A percentile compares a stretch with the other conserved stretches of the same genome.
phyloP scores from a whole-genome alignment of 1,140 invertebrate species.

The Hycleus phaleratus region DNA sequence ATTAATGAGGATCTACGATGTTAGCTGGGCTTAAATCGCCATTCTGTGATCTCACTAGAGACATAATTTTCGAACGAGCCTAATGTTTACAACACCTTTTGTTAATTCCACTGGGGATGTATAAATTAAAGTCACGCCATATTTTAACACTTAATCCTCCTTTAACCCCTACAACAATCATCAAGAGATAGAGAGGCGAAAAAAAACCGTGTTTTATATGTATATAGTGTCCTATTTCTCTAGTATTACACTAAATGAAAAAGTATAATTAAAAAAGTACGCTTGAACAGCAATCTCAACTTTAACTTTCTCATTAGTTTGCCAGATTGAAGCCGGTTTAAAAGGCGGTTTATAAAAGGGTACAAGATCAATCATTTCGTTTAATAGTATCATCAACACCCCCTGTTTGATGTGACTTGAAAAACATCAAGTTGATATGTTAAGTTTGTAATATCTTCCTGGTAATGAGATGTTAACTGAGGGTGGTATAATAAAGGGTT shows the following conservation, averaged over 20 bases:
- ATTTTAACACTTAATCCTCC: neutral
- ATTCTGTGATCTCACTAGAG: no score
- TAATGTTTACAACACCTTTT: conserved; percentile 1
- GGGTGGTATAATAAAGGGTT: no score
- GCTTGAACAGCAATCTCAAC: neutral
- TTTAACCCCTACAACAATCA: no score
- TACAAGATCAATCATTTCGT: conserved; percentile 5
- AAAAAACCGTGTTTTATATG: no score
- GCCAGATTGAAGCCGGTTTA: neutral
- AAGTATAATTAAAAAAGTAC: conserved; percentile 6
- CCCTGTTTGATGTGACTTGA: conserved; percentile 3
- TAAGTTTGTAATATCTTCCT: neutral
- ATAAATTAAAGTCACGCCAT: conserved; percentile 9
- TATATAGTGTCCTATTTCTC: no score
- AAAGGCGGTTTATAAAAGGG: neutral
- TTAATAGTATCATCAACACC: neutral
- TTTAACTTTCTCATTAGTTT: conserved; percentile 10
- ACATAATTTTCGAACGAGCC: neutral
- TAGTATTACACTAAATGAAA: neutral
- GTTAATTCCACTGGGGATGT: neutral
- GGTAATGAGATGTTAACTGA: no score
- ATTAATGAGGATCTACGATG: no score
- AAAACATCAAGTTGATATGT: conserved; percentile 7
- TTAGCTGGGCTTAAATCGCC: no score
- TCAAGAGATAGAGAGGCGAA: no score